These are phyloP conservation scores for Sesia bembeciformis DNA, from an alignment of 2,888 invertebrate species.

Conservation along the genomic window DNA sequence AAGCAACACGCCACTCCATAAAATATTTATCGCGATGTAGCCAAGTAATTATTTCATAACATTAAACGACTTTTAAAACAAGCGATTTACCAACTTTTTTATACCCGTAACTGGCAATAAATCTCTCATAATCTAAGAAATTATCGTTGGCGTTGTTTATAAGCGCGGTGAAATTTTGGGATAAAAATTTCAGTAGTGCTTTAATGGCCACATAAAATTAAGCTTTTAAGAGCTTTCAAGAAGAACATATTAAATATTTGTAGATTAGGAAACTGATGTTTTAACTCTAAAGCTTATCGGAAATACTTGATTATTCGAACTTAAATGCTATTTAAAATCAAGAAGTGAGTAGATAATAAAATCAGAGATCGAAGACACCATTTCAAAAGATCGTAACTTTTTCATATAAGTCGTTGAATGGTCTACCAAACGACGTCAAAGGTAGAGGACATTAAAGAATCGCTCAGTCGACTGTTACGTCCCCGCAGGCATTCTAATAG, in stretches of 20 bases:
- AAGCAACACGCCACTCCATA: conserved; percentile 2
- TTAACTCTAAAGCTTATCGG: too few species aligned
- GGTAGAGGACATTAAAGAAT: conserved; percentile 39
- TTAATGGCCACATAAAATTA: not conserved
- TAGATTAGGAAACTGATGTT: not conserved
- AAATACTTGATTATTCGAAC: too few species aligned
- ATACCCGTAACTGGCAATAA: conserved; percentile 10
- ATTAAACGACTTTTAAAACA: conserved; percentile 5
- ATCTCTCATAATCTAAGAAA: conserved; percentile 15
- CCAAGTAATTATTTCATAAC: conserved; percentile 11
- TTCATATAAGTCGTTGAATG: conserved; percentile 36
- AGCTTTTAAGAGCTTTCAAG: not conserved
- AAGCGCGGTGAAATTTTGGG: conserved; percentile 8
- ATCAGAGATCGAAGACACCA: too few species aligned
- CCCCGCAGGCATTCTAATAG: conserved; percentile 57
- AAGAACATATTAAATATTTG: not conserved
- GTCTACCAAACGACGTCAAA: conserved; percentile 27
- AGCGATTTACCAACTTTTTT: conserved; percentile 9
- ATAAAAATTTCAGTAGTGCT: conserved; percentile 4
- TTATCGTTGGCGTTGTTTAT: conserved; percentile 12
- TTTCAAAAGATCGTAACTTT: conserved; percentile 24
- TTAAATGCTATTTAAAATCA: too few species aligned
- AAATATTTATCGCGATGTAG: conserved; percentile 3
- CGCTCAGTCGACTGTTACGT: conserved; percentile 49
- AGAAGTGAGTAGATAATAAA: too few species aligned